Conservation (phyloP, 2,888 invertebrate genomes). For the Nemoura dubitans region DNA sequence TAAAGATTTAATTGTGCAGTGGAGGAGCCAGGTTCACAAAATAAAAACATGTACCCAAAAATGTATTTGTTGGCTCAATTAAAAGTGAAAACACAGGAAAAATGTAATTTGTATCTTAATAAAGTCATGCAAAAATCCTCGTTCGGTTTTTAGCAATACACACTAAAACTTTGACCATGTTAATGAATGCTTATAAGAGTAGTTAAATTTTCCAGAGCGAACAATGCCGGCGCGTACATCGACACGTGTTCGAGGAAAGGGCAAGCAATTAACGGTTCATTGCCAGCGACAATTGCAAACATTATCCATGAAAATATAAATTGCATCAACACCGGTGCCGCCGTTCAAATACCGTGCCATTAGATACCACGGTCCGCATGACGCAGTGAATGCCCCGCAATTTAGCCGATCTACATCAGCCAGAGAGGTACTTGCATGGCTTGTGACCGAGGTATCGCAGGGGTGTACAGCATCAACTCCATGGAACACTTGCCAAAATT, state of each 20-base stretch:
- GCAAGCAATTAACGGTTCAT: not conserved
- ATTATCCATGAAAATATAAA: not conserved
- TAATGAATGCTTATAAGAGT: not conserved
- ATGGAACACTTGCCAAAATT: not conserved
- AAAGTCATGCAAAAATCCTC: too few species aligned
- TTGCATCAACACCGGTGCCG: not conserved
- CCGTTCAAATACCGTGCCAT: not conserved
- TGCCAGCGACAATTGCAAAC: slow-evolving; percentile 1
- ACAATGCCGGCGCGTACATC: not conserved
- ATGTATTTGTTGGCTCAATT: too few species aligned
- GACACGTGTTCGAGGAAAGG: not conserved
- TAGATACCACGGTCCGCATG: not conserved
- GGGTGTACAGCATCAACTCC: not conserved
- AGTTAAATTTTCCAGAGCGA: not conserved
- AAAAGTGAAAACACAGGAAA: too few species aligned
- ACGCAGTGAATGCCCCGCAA: too few species aligned
- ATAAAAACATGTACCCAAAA: too few species aligned
- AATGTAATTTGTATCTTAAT: too few species aligned
- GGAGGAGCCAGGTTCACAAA: too few species aligned
- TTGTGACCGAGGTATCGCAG: too few species aligned
- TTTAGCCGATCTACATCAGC: too few species aligned
- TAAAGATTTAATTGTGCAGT: too few species aligned
- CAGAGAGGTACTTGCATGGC: too few species aligned
- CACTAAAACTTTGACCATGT: not conserved
- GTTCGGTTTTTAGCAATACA: not conserved